These are phyloP conservation scores for Distichodus sexfasciatus DNA, from an alignment of 2,797 vertebrate species.

Conservation along the genomic window DNA sequence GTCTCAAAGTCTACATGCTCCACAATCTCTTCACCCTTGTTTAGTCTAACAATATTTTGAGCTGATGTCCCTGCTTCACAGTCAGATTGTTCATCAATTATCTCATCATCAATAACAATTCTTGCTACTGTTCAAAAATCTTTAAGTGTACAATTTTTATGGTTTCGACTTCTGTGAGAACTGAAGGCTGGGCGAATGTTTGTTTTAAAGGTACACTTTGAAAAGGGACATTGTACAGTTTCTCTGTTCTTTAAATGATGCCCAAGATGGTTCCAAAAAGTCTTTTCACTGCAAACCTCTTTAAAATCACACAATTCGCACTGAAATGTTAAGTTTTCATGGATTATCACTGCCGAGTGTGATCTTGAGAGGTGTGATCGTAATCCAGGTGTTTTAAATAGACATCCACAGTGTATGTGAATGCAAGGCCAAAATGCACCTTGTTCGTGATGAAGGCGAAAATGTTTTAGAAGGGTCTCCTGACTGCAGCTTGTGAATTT, in stretches of 20 bases:
- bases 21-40: background rate
- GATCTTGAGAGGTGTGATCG: slow-evolving; percentile 30
- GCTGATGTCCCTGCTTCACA: background rate
- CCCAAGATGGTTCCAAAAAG: too few relatives aligned
- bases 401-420: slow-evolving; percentile 17
- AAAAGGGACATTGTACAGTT: slow-evolving; percentile 29
- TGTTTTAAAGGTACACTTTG: slow-evolving; percentile 28
- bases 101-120: background rate
- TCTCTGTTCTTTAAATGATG: slow-evolving; percentile 26
- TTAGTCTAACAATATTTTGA: background rate
- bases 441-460: slow-evolving; percentile 2
- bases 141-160: slow-evolving; percentile 19
- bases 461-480: slow-evolving; percentile 29
- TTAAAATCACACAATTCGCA: slow-evolving; percentile 30
- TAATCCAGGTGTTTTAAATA: slow-evolving; percentile 26
- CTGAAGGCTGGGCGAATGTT: slow-evolving; percentile 32
- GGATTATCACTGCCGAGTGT: background rate
- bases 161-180: slow-evolving; percentile 30
- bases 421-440: slow-evolving; percentile 24
- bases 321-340: background rate
- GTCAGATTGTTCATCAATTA: too few relatives aligned
- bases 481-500: slow-evolving; percentile 19
- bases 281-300: slow-evolving; percentile 28
- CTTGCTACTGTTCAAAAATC: slow-evolving; percentile 16
- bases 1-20: background rate